Percentiles rank a stretch among this genome's conserved stretches.
phyloP scores from a whole-genome alignment of 2,888 invertebrate species.

The Tinea pellionella region DNA sequence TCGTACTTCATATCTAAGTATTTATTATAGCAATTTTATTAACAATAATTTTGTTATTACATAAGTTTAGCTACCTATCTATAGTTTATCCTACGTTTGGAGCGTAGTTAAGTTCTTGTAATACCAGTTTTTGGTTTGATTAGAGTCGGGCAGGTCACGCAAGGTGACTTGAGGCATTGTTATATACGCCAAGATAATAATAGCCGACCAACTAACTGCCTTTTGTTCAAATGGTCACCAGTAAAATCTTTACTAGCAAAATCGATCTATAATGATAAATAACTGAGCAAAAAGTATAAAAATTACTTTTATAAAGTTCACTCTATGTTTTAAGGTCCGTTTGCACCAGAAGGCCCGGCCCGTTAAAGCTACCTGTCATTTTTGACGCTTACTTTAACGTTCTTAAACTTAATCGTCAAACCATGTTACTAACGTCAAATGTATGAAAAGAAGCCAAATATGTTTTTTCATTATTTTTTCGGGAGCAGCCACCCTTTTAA shows the following conservation, averaged over 20 bases:
- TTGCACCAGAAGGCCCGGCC: too few relatives aligned
- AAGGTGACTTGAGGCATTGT: conserved; percentile 9
- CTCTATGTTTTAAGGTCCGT: too few relatives aligned
- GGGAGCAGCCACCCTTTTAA: too few relatives aligned
- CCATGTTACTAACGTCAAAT: too few relatives aligned
- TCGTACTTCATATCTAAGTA: too few relatives aligned
- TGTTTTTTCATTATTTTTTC: too few relatives aligned
- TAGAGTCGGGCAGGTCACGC: conserved; percentile 10
- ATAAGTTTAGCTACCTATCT: background rate
- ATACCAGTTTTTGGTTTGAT: conserved; percentile 8
- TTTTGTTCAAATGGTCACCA: conserved; percentile 4
- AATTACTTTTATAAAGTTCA: too few relatives aligned
- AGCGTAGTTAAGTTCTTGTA: conserved; percentile 1
- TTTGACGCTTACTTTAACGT: too few relatives aligned
- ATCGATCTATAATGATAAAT: background rate
- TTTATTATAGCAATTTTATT: background rate
- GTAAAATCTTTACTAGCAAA: background rate
- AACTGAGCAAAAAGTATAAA: too few relatives aligned
- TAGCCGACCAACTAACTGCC: conserved; percentile 8
- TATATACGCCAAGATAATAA: background rate
- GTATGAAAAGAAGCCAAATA: too few relatives aligned
- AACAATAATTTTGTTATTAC: background rate
- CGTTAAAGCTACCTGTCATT: too few relatives aligned
- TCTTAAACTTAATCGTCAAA: too few relatives aligned
- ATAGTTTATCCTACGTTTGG: background rate